Base-by-base conservation (phyloP, 1,140 invertebrate genomes). In the Leptopilina boulardi region DNA sequence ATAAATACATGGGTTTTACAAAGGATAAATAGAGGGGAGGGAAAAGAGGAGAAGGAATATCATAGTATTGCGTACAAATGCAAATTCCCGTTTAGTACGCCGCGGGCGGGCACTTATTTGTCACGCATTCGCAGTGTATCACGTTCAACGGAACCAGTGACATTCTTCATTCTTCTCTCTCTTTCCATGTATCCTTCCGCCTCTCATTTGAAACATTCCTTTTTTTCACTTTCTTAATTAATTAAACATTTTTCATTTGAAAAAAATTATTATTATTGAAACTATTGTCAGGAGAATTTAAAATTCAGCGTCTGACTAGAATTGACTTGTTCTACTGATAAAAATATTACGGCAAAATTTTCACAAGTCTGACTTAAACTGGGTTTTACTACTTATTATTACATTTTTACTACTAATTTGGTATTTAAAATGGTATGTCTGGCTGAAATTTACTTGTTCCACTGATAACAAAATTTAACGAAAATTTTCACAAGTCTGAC, bases 61-160 rank as follows among this genome's bases (percentile, higher is more conserved):
- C 41, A 26, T 26, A 66, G 34, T 74, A 74, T 73, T 71, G 83
- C 82, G 82, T 81, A 73, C 79, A 76, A 83, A 84, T 84, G 83
- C 81, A 82, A 84, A 84, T 84, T 82, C 82, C 75, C 70, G 78
- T 78, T 76, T 73, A 66, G 70, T 76, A 54, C 80, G 74, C 74
- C 72, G 56, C 66, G 74, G 78, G 54, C 75, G 74, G 56, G 78
- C 82, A 78, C 81, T 85, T 84, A 85, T 85, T 85, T 85, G 83
- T 85, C 83, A 84, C 82, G 82, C 77, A 77, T 74, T 80, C 76
- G 82, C 78, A 71, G 51, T 71, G 56, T 42, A 23, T 66, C 56
- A 66, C 26, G 23, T 54, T 59, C 13, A 54, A 74, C 51, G 59
- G 59, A 66, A 66, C 23, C 23, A 66, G 59, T 66, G 59, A 66